A percentile compares a stretch with the other conserved stretches of the same genome.
phyloP scores from a whole-genome alignment of 1,140 invertebrate genomes.

The Drosophila melanogaster region DNA sequence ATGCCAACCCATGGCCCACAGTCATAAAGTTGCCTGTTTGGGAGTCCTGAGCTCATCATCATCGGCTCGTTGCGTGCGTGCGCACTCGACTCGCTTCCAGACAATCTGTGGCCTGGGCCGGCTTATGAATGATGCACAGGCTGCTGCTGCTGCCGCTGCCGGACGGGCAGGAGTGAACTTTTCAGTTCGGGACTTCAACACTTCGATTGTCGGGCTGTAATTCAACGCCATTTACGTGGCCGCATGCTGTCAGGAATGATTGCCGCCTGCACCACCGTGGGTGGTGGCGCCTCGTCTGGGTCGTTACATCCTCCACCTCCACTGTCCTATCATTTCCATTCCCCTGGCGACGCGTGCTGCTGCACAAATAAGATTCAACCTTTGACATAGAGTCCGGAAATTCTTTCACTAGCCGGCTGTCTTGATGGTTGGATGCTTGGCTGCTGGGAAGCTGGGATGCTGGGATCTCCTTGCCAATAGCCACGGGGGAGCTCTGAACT shows the following conservation, averaged over 20 bases:
- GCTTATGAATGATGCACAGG: conserved; percentile 81
- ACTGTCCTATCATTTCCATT: not conserved
- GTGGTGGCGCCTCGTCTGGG: conserved; percentile 41
- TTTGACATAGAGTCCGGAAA: conserved; percentile 68
- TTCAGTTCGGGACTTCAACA: conserved; percentile 81
- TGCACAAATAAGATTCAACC: conserved; percentile 61
- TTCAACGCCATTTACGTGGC: conserved; percentile 80
- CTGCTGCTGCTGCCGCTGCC: conserved; percentile 3
- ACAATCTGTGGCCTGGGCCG: conserved; percentile 80
- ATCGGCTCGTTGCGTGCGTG: conserved; percentile 70
- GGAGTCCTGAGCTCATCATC: conserved; percentile 75
- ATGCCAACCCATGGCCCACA: conserved; percentile 20
- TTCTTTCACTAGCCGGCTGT: conserved; percentile 32
- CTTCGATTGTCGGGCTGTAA: conserved; percentile 81
- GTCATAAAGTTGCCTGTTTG: conserved; percentile 66
- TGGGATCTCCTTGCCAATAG: conserved; percentile 22
- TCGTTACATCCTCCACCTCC: not conserved
- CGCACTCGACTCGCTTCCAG: conserved; percentile 54
- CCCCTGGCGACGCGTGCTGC: conserved; percentile 51
- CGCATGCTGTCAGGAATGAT: conserved; percentile 56
- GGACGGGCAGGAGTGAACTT: conserved; percentile 54
- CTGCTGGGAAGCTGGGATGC: no score
- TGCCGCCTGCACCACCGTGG: conserved; percentile 36
- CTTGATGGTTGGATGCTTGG: not conserved
- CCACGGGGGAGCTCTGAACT: not conserved